phyloP scores from a whole-genome alignment of 2,888 invertebrate genomes.

The Adelphocoris suturalis region DNA sequence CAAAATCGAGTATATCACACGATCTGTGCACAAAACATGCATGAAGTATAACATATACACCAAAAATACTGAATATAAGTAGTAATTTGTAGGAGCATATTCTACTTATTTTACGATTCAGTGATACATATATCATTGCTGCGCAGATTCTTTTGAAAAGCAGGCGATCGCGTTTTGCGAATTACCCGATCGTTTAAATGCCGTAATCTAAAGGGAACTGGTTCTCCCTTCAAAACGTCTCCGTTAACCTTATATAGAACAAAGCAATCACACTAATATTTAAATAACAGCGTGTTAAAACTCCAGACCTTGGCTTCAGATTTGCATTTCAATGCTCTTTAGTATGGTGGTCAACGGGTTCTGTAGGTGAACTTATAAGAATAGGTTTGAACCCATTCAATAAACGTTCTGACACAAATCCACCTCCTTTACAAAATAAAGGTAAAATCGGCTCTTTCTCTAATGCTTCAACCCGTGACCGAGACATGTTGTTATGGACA shows the following conservation, averaged over 20 bases:
- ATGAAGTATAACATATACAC: too few relatives aligned
- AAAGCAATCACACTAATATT: conserved; percentile 24
- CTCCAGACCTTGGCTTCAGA: conserved; percentile 20
- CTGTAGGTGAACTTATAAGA: conserved; percentile 42
- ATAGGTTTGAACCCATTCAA: conserved; percentile 19
- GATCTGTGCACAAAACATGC: too few relatives aligned
- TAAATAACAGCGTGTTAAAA: conserved; percentile 20
- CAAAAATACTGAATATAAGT: too few relatives aligned
- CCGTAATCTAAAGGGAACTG: background rate
- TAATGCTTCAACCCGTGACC: background rate
- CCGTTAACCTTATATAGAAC: conserved; percentile 22
- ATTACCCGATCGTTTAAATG: background rate
- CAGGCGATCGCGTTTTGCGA: too few relatives aligned
- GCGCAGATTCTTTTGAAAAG: too few relatives aligned
- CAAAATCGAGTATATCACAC: too few relatives aligned
- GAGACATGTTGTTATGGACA: background rate
- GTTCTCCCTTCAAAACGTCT: background rate
- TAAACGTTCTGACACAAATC: conserved; percentile 27
- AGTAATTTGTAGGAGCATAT: too few relatives aligned
- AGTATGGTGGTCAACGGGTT: conserved; percentile 21
- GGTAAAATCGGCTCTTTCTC: conserved; percentile 2
- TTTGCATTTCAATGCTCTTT: conserved; percentile 43
- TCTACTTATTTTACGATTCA: too few relatives aligned
- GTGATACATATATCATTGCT: too few relatives aligned
- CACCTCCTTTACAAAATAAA: conserved; percentile 22